Conservation (phyloP, 2,888 invertebrate genomes). For the Danaus chrysippus region DNA sequence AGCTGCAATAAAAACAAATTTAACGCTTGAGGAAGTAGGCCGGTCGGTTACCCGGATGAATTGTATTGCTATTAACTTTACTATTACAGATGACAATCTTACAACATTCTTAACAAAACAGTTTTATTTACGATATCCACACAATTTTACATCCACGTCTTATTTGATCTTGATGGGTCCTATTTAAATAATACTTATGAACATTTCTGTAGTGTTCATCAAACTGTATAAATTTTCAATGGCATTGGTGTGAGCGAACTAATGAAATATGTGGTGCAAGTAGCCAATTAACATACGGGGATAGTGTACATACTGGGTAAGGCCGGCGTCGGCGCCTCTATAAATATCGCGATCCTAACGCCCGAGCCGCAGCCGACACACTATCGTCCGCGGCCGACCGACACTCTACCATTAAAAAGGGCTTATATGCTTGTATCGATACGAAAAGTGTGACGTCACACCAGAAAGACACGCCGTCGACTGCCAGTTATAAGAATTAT, state of each 20-base stretch:
- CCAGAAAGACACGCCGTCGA: slow-evolving; percentile 23
- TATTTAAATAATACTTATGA: slow-evolving; percentile 57
- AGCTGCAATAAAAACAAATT: slow-evolving; percentile 29
- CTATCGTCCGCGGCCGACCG: slow-evolving; percentile 51
- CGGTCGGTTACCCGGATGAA: slow-evolving; percentile 33
- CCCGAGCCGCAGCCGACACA: slow-evolving; percentile 46
- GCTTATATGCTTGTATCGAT: slow-evolving; percentile 36
- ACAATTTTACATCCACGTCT: too few species aligned
- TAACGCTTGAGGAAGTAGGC: slow-evolving; percentile 29
- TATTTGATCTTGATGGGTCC: slow-evolving; percentile 23
- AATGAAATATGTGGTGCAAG: slow-evolving; percentile 72
- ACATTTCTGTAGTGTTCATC: slow-evolving; percentile 74
- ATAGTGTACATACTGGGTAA: slow-evolving; percentile 52
- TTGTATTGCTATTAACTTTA: slow-evolving; percentile 14
- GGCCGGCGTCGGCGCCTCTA: slow-evolving; percentile 73
- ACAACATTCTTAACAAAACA: too few species aligned
- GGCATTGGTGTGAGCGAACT: slow-evolving; percentile 68
- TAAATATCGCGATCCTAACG: slow-evolving; percentile 57
- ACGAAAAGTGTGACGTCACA: slow-evolving; percentile 50
- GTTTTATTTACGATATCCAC: too few species aligned
- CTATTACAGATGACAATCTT: too few species aligned
- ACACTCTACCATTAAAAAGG: slow-evolving; percentile 41
- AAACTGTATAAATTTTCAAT: slow-evolving; percentile 58
- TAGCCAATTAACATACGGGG: slow-evolving; percentile 72
- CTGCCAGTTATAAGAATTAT: slow-evolving; percentile 7